Evolutionary conservation across 2,797 vertebrate genomes (phyloP).

Genomic region (Semaprochilodus insignis): DNA sequence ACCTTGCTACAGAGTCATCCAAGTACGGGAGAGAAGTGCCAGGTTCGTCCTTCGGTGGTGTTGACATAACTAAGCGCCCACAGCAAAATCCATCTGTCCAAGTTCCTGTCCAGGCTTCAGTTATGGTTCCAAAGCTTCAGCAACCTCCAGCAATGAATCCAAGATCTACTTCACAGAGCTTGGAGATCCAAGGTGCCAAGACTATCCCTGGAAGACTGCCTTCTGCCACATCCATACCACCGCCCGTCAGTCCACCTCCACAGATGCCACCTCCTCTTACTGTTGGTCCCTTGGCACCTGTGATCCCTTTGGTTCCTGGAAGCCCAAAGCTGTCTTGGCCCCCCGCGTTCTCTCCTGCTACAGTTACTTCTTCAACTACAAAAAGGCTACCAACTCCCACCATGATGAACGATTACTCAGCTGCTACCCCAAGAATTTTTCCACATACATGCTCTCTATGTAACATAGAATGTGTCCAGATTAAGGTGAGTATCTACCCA

Average conservation of each 20-base stretch:
- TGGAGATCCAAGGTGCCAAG: conserved; percentile 53
- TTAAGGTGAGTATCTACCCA: conserved; percentile 92
- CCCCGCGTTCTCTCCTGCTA: conserved; percentile 75
- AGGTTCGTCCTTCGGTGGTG: conserved; percentile 38
- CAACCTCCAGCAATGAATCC: conserved; percentile 60
- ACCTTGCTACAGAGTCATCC: conserved; percentile 54
- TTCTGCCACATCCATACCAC: background rate
- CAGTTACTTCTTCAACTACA: conserved; percentile 71
- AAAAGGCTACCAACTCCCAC: conserved; percentile 83
- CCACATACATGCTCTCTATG: conserved; percentile 98
- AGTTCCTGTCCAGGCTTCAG: conserved; percentile 58
- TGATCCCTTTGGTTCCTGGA: conserved; percentile 41
- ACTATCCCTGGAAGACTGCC: conserved; percentile 48
- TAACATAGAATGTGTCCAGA: conserved; percentile 89
- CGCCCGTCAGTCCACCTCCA: conserved; percentile 27
- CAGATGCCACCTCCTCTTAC: conserved; percentile 43
- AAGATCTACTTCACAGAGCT: conserved; percentile 44
- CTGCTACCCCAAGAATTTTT: conserved; percentile 89
- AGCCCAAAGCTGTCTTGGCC: conserved; percentile 49
- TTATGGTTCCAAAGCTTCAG: conserved; percentile 58
- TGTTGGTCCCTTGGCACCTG: conserved; percentile 26
- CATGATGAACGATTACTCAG: conserved; percentile 95
- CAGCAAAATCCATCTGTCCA: conserved; percentile 18
- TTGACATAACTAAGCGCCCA: conserved; percentile 39
- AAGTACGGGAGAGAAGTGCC: conserved; percentile 73